These are phyloP conservation scores for Hermetia illucens DNA, from an alignment of 1,140 invertebrate species.

Conservation along the genomic window DNA sequence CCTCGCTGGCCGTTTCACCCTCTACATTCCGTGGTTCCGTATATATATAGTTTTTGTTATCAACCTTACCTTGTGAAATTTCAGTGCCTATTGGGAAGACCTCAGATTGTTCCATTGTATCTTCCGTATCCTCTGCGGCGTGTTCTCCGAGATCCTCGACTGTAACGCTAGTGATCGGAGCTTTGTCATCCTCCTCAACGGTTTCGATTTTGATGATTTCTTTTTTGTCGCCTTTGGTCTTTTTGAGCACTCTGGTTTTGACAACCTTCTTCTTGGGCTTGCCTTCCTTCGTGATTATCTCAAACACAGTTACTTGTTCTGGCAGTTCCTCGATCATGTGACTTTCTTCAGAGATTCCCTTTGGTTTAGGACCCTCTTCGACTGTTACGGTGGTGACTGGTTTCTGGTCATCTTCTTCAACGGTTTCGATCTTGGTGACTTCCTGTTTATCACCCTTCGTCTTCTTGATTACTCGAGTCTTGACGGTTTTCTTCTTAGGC, in stretches of 20 bases:
- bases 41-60: too few relatives aligned
- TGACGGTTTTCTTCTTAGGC: constrained; percentile 16
- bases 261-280: constrained; percentile 9
- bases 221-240: constrained; percentile 5
- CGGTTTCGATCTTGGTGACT: constrained; percentile 20
- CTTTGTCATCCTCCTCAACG: constrained; percentile 18
- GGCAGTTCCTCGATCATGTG: constrained; percentile 11
- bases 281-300: constrained; percentile 14
- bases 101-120: neutral
- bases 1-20: constrained; percentile 19
- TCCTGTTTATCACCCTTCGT: constrained; percentile 17
- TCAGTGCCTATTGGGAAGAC: too few relatives aligned
- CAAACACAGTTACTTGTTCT: constrained; percentile 22
- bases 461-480: constrained; percentile 17
- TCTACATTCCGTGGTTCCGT: too few relatives aligned
- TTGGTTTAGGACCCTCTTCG: constrained; percentile 7
- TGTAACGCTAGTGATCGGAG: constrained; percentile 14
- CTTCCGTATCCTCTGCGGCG: constrained; percentile 2
- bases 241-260: constrained; percentile 9
- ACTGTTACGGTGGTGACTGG: constrained; percentile 2
- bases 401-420: constrained; percentile 12
- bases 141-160: constrained; percentile 16
- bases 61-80: too few relatives aligned
- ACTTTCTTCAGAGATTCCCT: constrained; percentile 6
- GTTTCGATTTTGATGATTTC: constrained; percentile 14